Evolutionary conservation across 1,140 invertebrate species (phyloP), one percentile per base, ranked within the genome.

Genomic region (Aphelenchoides besseyi): DNA sequence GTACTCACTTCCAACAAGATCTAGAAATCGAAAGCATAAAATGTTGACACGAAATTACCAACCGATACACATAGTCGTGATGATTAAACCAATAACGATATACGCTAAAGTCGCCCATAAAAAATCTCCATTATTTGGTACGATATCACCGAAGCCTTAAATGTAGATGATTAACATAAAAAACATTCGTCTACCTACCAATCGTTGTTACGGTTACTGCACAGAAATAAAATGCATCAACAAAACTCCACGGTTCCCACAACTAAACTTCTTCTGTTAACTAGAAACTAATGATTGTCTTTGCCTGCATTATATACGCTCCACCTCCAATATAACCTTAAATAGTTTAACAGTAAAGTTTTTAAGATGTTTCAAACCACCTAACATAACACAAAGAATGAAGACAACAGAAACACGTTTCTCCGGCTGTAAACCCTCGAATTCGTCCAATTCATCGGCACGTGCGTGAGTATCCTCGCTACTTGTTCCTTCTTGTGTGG

Each of bases 171-270:
- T 62, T 3, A 9, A 72, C 18, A 72, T 8, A 55, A 2, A 75
- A n/a, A 35, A 37, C 37, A 61, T 52, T n/a, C n/a, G n/a, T n/a
- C n/a, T 57, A 64, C 70, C 54, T 55, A 79, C 79, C 82, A 70
- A 84, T 84, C 9, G 82, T 84, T 61, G 83, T 85, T 37, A 84
- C 83, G 28, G 82, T 85, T 3, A 84, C 82, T 66, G 83, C 82
- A 69, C 83, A 85, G 66, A 85, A 84, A 67, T 84, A 84, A 37
- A 84, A 84, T 2, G 82, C 79, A 54, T 84, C 82, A 53, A 84
- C 76, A 66, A 85, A 83, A 12, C 55, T 78, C 82, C 82, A 84
- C 30, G 79, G 76, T 57, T 84, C 82, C 82, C 82, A 84, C 33
- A 82, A 69, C 55, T n/a, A n/a, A n/a, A n/a, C n/a, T n/a, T n/a